Evolutionary conservation across 2,888 invertebrate genomes (phyloP), one percentile per base, ranked within the genome.

Genomic region (Disparrhopalites patrizii): DNA sequence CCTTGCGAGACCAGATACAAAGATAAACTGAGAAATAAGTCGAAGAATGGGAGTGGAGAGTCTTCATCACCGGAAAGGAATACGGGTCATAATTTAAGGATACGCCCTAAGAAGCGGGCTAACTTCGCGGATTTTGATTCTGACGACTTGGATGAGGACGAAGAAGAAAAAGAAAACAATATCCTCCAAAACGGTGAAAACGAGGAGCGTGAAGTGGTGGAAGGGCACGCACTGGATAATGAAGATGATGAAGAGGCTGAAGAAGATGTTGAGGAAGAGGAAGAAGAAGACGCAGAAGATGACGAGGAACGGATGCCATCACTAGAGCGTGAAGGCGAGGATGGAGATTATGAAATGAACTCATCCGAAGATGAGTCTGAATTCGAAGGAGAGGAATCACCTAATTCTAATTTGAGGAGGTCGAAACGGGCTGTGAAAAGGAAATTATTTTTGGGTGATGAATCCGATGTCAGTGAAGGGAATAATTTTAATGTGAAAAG

Each of bases 251-350:
- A 74, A 66, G 56, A 68, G 60, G 20, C 66, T 8, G 62, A 68
- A 40, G 62, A 54, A 31, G 61, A 52, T 30, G 68, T 67, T 10
- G 71, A 71, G 36, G 73, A 73, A 63, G 77, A 76, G 38, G 75
- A 76, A 62, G 70, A 75, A 60, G 74, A 70, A 33, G 76, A 77
- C 40, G 76, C 76, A 31, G 71, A 76, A 8, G 62, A 63, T 43
- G 65, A 69, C 1, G 69, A 69, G 3, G 65, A 61, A 13, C 55
- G 60, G 72, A 38, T 73, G 74, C 52, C 60, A 5, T 23, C 23
- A 31, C 31, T 75, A 76, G 62, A 70, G n/a, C 27, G 52, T 27
- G 70, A 73, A 31, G 73, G 69, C 5, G 75, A 76, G 28, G 76
- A 76, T 20, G 76, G 76, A 7, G 75, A 76, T 15, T 58, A 66